Evolutionary conservation across 2,888 invertebrate species (phyloP), one percentile per base, ranked within the genome.

Genomic region (Agrochola lychnidis): DNA sequence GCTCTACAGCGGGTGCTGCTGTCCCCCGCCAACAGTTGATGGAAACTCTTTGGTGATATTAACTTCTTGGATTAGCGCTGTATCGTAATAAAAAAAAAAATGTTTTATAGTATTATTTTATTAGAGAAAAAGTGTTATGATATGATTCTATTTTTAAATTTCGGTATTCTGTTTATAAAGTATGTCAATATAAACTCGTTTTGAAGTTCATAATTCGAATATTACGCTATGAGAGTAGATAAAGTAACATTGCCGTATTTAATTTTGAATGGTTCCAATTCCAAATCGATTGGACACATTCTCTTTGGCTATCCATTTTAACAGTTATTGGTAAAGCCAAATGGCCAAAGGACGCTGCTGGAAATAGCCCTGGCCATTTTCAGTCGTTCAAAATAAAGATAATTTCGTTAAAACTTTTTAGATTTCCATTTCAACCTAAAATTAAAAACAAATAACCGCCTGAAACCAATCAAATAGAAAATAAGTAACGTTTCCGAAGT

Each of bases 311-410:
- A 7, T 25, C 25, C 9, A 76, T 76, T 76, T 42, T 3, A 42
- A 19, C 42, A 10, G 61, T 75, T 76, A 76, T 53, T 76, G 42
- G n/a, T 62, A 42, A 62, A 2, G 1, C 30, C 61, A 53, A 73
- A 76, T 45, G 62, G 25, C 30, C 19, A 76, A 76, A 53, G 19
- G 40, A n/a, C 9, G 22, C 48, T 30, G 10, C 36, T 25, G 16
- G n/a, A 61, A 75, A 75, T 75, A 30, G n/a, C 16, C 16, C 6
- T 22, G 2, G 42, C n/a, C 9, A 42, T 40, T 74, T 51, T 19
- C 4, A 25, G 45, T 25, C 51, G 25, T 63, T 53, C 6, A 76
- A 75, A 76, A 74, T 61, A 74, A 53, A 16, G n/a, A 62, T 25
- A 12, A 76, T 53, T 42, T 22, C 19, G 16, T n/a, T 48, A 40